Evolutionary conservation across 1,140 invertebrate genomes (phyloP).

Genomic region (Trichonephila inaurata): DNA sequence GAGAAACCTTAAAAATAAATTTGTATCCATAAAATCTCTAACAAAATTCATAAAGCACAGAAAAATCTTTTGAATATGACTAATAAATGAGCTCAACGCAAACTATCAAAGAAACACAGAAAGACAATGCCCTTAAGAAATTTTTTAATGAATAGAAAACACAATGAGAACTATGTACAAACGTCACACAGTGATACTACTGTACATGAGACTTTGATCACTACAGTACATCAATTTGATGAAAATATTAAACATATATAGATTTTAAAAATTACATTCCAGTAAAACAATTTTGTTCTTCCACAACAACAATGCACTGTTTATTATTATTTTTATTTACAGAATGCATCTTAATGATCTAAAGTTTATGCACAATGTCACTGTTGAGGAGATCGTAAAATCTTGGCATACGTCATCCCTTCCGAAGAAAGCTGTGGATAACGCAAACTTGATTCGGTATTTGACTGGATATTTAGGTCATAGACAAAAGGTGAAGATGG

Average conservation of each 20-base stretch:
- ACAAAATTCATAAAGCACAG: too few species aligned
- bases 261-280: constrained; percentile 73
- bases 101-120: neutral
- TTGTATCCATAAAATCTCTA: too few species aligned
- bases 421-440: constrained; percentile 66
- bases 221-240: constrained; percentile 66
- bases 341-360: neutral
- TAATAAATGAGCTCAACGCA: neutral
- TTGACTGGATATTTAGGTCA: constrained; percentile 51
- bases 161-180: constrained; percentile 74
- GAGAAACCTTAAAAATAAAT: too few species aligned
- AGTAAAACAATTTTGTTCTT: constrained; percentile 51
- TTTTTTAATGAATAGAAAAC: constrained; percentile 73
- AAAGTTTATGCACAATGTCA: constrained; percentile 34
- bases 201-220: constrained; percentile 60
- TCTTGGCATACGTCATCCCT: constrained; percentile 72
- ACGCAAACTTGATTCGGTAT: constrained; percentile 42
- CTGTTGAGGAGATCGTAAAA: constrained; percentile 68
- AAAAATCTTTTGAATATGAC: too few species aligned
- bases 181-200: constrained; percentile 68
- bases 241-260: constrained; percentile 72
- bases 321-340: neutral
- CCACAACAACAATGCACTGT: constrained; percentile 67
- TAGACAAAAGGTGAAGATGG: constrained; percentile 33
- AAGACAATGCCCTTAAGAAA: constrained; percentile 3